These are phyloP conservation scores for Manis javanica DNA, from an alignment of 2,797 vertebrate genomes.

Conservation along the genomic window DNA sequence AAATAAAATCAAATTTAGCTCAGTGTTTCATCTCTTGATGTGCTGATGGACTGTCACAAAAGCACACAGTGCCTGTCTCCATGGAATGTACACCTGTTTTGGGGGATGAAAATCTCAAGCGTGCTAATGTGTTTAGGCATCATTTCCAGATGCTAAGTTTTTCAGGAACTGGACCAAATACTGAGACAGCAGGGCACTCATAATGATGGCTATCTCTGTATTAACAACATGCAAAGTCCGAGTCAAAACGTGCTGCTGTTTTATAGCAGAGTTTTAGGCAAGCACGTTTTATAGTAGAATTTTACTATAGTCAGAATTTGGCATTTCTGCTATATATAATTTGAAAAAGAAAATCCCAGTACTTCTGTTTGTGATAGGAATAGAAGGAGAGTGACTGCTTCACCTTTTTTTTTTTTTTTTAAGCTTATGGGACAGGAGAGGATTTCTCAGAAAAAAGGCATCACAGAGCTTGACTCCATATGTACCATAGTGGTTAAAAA, in stretches of 20 bases:
- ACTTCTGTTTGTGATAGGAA: not conserved
- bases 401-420: not conserved
- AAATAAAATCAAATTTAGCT: conserved; percentile 62
- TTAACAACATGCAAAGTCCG: not conserved
- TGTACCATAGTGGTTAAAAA: not conserved
- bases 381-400: not conserved
- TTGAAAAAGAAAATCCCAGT: not conserved
- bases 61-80: not conserved
- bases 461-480: not conserved
- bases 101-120: not conserved
- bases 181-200: not conserved
- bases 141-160: conserved; percentile 7
- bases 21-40: not conserved
- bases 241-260: not conserved
- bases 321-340: not conserved
- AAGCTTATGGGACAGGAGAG: not conserved
- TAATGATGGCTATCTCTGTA: not conserved
- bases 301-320: not conserved
- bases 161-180: not conserved
- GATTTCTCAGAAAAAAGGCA: not conserved
- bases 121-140: not conserved
- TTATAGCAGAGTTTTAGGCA: not conserved
- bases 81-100: not conserved
- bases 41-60: not conserved
- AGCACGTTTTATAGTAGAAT: not conserved